These are phyloP conservation scores for Noturus placidus DNA, from an alignment of 2,113 vertebrate genomes.

Conservation along the genomic window DNA sequence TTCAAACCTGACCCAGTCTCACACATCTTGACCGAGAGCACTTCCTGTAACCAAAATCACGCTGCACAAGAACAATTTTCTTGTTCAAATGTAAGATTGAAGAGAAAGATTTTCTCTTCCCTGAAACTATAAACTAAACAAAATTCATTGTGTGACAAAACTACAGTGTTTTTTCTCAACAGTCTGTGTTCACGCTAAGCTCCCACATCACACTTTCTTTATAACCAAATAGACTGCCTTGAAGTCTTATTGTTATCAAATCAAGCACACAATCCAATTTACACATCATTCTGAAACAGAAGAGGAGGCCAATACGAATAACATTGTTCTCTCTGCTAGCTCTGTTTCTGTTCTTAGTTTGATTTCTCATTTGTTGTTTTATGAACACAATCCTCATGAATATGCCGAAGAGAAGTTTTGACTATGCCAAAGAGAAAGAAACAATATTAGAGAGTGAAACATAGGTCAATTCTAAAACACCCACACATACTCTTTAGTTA, in stretches of 20 bases:
- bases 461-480: background rate
- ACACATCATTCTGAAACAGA: conserved; percentile 17
- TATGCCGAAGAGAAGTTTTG: background rate
- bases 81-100: too few relatives aligned
- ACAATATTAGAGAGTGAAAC: conserved; percentile 14
- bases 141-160: background rate
- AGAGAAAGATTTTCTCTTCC: background rate
- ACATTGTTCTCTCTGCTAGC: background rate
- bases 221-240: background rate
- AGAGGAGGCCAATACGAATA: conserved; percentile 5
- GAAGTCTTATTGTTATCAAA: conserved; percentile 18
- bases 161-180: background rate
- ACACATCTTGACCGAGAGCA: background rate
- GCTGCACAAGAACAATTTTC: background rate
- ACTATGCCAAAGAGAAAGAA: background rate
- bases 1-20: background rate
- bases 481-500: background rate
- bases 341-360: conserved; percentile 9
- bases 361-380: conserved; percentile 19
- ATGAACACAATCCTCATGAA: background rate
- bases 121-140: background rate
- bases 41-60: background rate
- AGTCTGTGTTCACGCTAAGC: background rate
- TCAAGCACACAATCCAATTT: conserved; percentile 24
- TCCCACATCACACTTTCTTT: background rate